Evolutionary conservation across 2,113 vertebrate species (phyloP).

Genomic region (Microcebus lehilahytsara): DNA sequence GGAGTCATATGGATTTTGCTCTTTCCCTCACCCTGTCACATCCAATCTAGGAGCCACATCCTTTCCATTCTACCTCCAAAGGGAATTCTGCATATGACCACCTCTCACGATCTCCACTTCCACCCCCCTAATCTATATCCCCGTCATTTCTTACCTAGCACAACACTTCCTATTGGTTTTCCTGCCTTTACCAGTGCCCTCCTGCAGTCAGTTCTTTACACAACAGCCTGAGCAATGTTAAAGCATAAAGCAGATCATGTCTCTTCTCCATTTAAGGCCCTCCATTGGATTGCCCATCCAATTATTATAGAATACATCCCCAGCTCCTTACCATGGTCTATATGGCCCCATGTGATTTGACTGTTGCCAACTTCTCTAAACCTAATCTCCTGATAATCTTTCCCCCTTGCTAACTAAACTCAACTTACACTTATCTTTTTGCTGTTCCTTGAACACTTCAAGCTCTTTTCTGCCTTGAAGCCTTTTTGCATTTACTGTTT

Average conservation of each 20-base stretch:
- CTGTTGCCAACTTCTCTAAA: background rate
- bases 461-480: background rate
- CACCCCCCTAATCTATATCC: background rate
- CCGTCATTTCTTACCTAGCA: background rate
- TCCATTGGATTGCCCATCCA: background rate
- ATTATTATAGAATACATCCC: background rate
- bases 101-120: background rate
- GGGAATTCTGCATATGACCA: background rate
- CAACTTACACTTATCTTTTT: background rate
- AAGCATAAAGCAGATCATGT: background rate
- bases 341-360: background rate
- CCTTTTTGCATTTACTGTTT: conserved; percentile 7
- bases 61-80: background rate
- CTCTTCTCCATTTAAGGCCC: background rate
- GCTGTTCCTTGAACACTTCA: background rate
- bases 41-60: background rate
- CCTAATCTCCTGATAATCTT: background rate
- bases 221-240: background rate
- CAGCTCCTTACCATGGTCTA: background rate
- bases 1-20: background rate
- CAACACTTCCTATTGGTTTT: background rate
- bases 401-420: conserved; percentile 16
- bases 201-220: background rate
- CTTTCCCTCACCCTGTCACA: background rate
- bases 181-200: background rate